Evolutionary conservation across 2,113 vertebrate species (phyloP).

Genomic region (Mastomys coucha): DNA sequence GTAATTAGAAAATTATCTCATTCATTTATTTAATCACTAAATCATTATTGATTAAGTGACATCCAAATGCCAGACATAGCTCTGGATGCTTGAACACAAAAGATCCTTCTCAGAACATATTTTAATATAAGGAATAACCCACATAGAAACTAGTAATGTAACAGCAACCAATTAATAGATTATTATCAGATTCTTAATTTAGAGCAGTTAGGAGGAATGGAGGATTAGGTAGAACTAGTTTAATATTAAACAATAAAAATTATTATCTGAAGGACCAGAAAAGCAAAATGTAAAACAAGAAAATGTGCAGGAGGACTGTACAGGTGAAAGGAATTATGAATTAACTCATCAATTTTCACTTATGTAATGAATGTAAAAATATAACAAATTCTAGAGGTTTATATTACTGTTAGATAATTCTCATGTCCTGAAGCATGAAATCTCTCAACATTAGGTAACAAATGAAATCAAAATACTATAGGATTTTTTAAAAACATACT

Average conservation of each 20-base stretch:
- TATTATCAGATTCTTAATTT: neutral
- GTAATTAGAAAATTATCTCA: slow-evolving; percentile 1
- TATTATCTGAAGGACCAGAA: too few relatives aligned
- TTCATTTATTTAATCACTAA: slow-evolving; percentile 40
- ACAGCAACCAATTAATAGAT: neutral
- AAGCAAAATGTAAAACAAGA: neutral
- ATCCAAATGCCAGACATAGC: neutral
- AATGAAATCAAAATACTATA: neutral
- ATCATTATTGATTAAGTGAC: slow-evolving; percentile 23
- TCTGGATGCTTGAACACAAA: neutral
- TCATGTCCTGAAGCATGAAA: neutral
- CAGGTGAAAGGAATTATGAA: neutral
- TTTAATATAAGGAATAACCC: neutral
- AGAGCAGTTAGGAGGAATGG: neutral
- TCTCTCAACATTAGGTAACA: neutral
- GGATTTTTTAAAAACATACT: neutral
- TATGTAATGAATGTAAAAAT: neutral
- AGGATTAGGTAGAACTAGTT: neutral
- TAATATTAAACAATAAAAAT: neutral
- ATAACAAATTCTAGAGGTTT: neutral
- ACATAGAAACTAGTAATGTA: neutral
- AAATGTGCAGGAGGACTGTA: neutral
- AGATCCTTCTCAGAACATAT: neutral
- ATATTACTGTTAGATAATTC: neutral
- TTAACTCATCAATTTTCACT: neutral